These are phyloP conservation scores for Dinomys branickii DNA, from an alignment of 2,113 vertebrate species.

Conservation along the genomic window DNA sequence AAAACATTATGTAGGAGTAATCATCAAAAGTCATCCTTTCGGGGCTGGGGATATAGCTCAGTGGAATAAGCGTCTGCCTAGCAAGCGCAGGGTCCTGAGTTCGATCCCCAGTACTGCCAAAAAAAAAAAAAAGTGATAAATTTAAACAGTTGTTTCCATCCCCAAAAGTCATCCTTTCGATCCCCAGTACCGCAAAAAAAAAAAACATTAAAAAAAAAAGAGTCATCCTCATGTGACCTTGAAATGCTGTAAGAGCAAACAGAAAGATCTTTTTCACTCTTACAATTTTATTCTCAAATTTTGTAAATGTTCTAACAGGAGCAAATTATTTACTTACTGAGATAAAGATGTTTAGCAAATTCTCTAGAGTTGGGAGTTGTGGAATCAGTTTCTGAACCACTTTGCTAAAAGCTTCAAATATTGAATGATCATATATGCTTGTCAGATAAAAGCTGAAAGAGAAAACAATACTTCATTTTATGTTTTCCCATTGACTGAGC, in stretches of 20 bases:
- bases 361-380: slow-evolving; percentile 94
- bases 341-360: slow-evolving; percentile 95
- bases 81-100: too few species aligned
- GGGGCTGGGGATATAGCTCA: too few species aligned
- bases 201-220: too few species aligned
- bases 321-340: slow-evolving; percentile 89
- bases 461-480: slow-evolving; percentile 77
- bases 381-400: slow-evolving; percentile 95
- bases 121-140: too few species aligned
- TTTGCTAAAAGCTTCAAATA: slow-evolving; percentile 96
- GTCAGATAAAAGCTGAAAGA: slow-evolving; percentile 94
- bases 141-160: too few species aligned
- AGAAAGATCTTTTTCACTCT: background rate
- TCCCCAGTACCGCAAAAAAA: too few species aligned
- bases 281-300: slow-evolving; percentile 13
- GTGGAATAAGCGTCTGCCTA: too few species aligned
- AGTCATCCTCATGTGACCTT: background rate
- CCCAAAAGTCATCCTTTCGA: too few species aligned
- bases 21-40: slow-evolving; percentile 18
- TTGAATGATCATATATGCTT: slow-evolving; percentile 95
- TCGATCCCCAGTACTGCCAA: too few species aligned
- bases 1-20: background rate
- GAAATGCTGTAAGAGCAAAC: background rate
- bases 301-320: background rate
- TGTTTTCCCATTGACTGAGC: slow-evolving; percentile 74